Conservation (phyloP, 2,113 vertebrate genomes). For the Malurus alboscapulatus region DNA sequence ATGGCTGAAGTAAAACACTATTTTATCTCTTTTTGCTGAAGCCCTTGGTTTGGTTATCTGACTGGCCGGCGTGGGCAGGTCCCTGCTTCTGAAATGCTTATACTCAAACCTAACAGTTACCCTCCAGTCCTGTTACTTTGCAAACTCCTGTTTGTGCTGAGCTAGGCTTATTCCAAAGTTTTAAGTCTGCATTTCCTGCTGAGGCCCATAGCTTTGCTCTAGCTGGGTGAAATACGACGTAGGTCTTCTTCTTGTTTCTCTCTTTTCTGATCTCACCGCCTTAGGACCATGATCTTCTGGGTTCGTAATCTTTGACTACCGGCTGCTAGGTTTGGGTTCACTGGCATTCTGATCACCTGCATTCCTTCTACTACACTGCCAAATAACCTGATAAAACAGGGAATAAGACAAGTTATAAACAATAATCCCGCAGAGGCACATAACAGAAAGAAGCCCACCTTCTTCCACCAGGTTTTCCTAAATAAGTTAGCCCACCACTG, state of each 20-base stretch:
- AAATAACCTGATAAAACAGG: background rate
- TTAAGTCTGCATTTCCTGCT: background rate
- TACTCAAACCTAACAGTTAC: background rate
- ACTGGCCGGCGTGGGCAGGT: too few relatives aligned
- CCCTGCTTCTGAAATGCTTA: background rate
- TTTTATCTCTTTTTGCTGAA: background rate
- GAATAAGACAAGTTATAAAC: background rate
- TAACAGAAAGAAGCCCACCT: background rate
- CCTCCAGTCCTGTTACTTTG: background rate
- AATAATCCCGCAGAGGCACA: background rate
- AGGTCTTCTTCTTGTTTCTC: background rate
- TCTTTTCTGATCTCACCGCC: background rate
- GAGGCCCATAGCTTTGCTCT: background rate
- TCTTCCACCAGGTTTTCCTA: background rate
- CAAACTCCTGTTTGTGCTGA: background rate
- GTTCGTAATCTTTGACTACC: background rate
- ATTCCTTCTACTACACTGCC: background rate
- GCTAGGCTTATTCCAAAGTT: background rate
- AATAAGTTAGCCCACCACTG: background rate
- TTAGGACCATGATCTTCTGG: background rate
- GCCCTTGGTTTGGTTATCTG: background rate
- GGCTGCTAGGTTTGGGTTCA: background rate
- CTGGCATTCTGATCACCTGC: background rate
- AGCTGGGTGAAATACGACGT: background rate
- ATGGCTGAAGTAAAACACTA: background rate